Evolutionary conservation across 2,888 invertebrate species (phyloP).

Genomic region (Eudasyphora cyanicolor): DNA sequence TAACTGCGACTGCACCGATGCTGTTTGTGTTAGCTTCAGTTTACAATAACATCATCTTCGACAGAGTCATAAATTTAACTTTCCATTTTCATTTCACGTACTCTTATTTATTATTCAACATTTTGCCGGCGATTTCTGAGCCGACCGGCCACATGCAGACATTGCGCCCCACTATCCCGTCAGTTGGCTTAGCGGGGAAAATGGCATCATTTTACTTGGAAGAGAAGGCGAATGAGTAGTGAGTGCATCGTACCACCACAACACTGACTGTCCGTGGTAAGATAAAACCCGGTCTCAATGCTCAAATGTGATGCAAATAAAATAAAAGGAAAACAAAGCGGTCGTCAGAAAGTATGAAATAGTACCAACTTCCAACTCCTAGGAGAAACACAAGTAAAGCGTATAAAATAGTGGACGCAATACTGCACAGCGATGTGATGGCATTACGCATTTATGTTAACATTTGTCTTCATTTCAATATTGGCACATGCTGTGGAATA

Average conservation of each 20-base stretch:
- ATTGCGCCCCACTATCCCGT: background rate
- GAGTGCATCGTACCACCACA: background rate
- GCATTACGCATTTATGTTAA: slow-evolving; percentile 35
- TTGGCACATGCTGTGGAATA: slow-evolving; percentile 29
- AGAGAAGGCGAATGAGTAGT: background rate
- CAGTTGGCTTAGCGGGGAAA: background rate
- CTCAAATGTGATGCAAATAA: slow-evolving; percentile 14
- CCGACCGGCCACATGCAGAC: background rate
- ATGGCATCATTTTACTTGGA: background rate
- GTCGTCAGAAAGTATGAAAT: background rate
- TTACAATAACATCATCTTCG: slow-evolving; percentile 58
- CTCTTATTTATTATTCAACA: slow-evolving; percentile 59
- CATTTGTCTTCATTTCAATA: slow-evolving; percentile 34
- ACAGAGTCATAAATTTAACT: slow-evolving; percentile 66
- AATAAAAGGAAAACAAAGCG: slow-evolving; percentile 22
- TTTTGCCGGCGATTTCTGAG: slow-evolving; percentile 49
- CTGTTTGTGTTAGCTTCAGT: slow-evolving; percentile 30
- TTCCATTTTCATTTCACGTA: slow-evolving; percentile 64
- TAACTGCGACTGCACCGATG: too few relatives aligned
- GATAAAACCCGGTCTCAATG: background rate
- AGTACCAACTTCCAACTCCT: background rate
- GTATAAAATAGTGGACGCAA: background rate
- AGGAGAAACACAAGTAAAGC: background rate
- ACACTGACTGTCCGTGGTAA: background rate
- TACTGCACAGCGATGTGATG: background rate